These are phyloP conservation scores for Scophthalmus maximus DNA, from an alignment of 2,113 vertebrate genomes.

Conservation along the genomic window DNA sequence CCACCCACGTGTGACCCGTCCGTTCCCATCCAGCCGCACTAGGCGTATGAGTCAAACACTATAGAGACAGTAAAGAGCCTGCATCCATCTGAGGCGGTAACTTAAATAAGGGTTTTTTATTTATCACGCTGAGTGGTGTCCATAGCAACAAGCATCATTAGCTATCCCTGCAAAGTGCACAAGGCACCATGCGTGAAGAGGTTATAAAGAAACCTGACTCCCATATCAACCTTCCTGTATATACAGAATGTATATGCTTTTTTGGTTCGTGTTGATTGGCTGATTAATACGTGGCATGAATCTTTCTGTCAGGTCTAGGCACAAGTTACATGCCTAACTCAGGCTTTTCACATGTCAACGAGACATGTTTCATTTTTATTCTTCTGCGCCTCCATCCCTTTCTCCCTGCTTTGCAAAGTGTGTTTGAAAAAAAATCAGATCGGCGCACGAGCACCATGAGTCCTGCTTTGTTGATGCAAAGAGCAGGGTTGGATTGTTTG, in stretches of 20 bases:
- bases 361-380: neutral
- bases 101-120: conserved; percentile 30
- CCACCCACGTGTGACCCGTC: neutral
- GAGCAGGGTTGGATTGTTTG: neutral
- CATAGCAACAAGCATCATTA: conserved; percentile 49
- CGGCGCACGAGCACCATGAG: neutral
- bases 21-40: neutral
- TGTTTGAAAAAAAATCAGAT: conserved; percentile 28
- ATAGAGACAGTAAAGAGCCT: neutral
- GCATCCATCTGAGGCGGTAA: neutral
- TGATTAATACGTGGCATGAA: neutral
- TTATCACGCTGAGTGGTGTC: conserved; percentile 39
- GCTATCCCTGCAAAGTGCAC: neutral
- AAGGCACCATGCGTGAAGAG: neutral
- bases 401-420: neutral
- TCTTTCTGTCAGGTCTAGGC: neutral
- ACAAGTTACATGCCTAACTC: neutral
- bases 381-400: neutral
- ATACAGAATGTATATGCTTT: neutral
- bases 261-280: neutral
- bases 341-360: too few relatives aligned
- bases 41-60: neutral
- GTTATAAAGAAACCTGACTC: neutral
- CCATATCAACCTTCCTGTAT: neutral
- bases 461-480: neutral